Conservation (phyloP, 2,797 vertebrate species). For the Cirrhinus molitorella region DNA sequence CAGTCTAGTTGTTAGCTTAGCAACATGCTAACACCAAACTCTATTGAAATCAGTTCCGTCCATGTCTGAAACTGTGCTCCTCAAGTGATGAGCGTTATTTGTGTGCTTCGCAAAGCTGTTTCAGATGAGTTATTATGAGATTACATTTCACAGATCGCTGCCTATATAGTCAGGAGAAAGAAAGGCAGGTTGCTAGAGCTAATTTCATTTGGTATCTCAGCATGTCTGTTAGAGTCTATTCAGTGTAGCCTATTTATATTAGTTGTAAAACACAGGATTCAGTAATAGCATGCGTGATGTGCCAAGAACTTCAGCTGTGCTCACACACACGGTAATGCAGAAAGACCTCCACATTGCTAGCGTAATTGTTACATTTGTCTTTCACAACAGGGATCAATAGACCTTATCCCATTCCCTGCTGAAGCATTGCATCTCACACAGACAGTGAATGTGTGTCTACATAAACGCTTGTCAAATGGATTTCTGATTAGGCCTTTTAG, state of each 20-base stretch:
- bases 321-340: slow-evolving; percentile 20
- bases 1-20: neutral
- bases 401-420: slow-evolving; percentile 42
- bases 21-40: neutral
- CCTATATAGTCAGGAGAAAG: neutral
- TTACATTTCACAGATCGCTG: neutral
- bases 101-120: neutral
- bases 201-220: slow-evolving; percentile 4
- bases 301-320: slow-evolving; percentile 45
- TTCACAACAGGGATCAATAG: slow-evolving; percentile 40
- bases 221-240: slow-evolving; percentile 16
- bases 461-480: slow-evolving; percentile 43
- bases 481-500: slow-evolving; percentile 40
- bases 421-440: slow-evolving; percentile 31
- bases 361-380: slow-evolving; percentile 46
- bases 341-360: slow-evolving; percentile 24
- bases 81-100: neutral
- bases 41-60: neutral
- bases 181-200: slow-evolving; percentile 1
- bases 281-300: slow-evolving; percentile 18
- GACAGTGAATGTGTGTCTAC: slow-evolving; percentile 24
- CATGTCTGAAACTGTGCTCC: neutral
- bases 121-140: neutral
- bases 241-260: slow-evolving; percentile 7
- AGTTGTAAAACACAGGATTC: slow-evolving; percentile 30